Evolutionary conservation across 2,888 invertebrate species (phyloP), one percentile per base, ranked within the genome.

Genomic region (Dichetophora obliterata): DNA sequence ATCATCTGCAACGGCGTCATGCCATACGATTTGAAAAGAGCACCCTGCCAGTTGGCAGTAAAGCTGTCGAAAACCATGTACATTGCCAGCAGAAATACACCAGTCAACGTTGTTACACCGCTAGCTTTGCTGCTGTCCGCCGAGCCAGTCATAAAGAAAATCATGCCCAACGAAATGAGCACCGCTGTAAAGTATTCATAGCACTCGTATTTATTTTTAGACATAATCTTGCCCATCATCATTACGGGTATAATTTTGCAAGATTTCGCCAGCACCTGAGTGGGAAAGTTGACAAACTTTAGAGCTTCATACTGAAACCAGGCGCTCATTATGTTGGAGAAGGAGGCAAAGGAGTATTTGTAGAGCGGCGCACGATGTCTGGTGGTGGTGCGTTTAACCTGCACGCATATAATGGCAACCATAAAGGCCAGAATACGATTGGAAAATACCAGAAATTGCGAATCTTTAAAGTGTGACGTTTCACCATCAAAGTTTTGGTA

Each of bases 221-320:
- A 96, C 75, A 99, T 92, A 78, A 98, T 89, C 90, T 95, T 95
- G 27, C 98, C 98, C 98, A 99, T 99, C 86, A 98, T 88, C 99
- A 99, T 99, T 68, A 99, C 98, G 1, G 97, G 97, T 84, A 98
- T 96, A 82, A 98, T 95, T 91, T 99, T 99, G 81, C 97, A 98
- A n/a, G 99, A 98, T 90, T 99, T 99, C 0, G 98, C 97, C 80
- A 97, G 89, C 79, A 96, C 97, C 92, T 99, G 98, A 68, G 98
- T 97, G 2, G 99, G 99, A 89, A 99, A 99, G 86, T 96, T 98
- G 85, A 99, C 97, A 89, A 95, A 99, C 89, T 99, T 99, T 65
- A 99, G 91, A 27, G 99, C 99, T 90, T 99, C 99, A 88, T 99
- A 99, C 90, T 99, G 99, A 90, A 98, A 99, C 99, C 99, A 99